These are phyloP conservation scores for Eledona agricola DNA, from an alignment of 2,888 invertebrate genomes.

Conservation along the genomic window DNA sequence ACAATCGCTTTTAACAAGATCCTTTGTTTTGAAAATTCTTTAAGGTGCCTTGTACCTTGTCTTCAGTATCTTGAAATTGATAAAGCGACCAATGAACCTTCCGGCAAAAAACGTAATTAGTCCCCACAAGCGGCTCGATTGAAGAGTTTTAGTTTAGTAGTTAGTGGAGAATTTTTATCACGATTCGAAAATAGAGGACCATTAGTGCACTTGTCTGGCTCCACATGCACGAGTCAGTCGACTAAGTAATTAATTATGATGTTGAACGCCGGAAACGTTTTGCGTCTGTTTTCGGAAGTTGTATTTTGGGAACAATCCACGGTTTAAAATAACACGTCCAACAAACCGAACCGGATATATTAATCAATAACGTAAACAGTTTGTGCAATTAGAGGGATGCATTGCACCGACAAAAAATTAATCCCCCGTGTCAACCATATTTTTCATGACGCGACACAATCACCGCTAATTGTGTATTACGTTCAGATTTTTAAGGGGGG, in stretches of 20 bases:
- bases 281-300: constrained; percentile 30
- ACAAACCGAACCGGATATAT: constrained; percentile 20
- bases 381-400: constrained; percentile 7
- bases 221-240: constrained; percentile 11
- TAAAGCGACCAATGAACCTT: constrained; percentile 14
- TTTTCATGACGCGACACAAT: background rate
- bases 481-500: background rate
- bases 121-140: no score
- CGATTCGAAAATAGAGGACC: constrained; percentile 5
- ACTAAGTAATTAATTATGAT: constrained; percentile 26
- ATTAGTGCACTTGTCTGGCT: constrained; percentile 14
- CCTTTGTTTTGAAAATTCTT: constrained; percentile 28
- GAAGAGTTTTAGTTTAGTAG: no score
- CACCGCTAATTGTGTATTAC: constrained; percentile 1
- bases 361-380: constrained; percentile 22
- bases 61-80: constrained; percentile 18
- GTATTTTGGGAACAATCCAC: constrained; percentile 27
- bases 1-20: constrained; percentile 32
- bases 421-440: no score
- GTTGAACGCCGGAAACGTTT: constrained; percentile 33
- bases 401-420: constrained; percentile 15
- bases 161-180: constrained; percentile 1
- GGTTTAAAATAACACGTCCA: constrained; percentile 19
- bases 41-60: constrained; percentile 25
- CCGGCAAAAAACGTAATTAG: constrained; percentile 16